Evolutionary conservation across 2,113 vertebrate genomes (phyloP).

Genomic region (Cranoglanis bouderius): DNA sequence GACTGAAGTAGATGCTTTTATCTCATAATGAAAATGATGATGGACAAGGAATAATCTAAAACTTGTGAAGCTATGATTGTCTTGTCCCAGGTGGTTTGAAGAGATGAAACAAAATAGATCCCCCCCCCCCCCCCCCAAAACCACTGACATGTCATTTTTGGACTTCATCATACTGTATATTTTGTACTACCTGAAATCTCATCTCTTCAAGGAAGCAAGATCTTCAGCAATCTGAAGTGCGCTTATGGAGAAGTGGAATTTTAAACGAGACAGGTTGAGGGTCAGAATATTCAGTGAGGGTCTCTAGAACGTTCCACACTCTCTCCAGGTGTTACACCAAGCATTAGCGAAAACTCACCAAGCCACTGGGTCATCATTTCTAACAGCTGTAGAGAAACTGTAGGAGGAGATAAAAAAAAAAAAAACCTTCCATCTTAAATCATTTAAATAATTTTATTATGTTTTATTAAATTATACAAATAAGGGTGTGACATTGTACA

Average conservation of each 20-base stretch:
- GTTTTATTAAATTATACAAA: neutral
- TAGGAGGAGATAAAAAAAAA: neutral
- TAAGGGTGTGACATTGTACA: neutral
- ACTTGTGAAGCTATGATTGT: neutral
- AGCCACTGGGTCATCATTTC: neutral
- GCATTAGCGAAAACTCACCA: neutral
- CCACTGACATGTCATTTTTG: neutral
- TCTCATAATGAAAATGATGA: neutral
- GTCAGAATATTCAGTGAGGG: neutral
- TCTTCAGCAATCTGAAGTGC: conserved; percentile 13
- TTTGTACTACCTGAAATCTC: neutral
- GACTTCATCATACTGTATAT: neutral
- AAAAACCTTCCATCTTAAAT: neutral
- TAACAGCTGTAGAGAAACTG: neutral
- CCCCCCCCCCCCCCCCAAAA: too few relatives aligned
- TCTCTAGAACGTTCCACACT: neutral
- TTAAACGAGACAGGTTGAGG: neutral
- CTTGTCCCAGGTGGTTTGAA: conserved; percentile 1
- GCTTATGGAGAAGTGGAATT: conserved; percentile 13
- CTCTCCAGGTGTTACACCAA: neutral
- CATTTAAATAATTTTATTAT: neutral
- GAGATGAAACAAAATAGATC: neutral
- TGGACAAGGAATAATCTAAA: neutral
- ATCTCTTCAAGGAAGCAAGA: neutral
- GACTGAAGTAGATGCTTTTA: conserved; percentile 2